A percentile compares a stretch with the other conserved stretches of the same genome.
These are phyloP conservation scores for Cydia splendana DNA, from an alignment of 1,140 invertebrate genomes.

Conservation along the genomic window DNA sequence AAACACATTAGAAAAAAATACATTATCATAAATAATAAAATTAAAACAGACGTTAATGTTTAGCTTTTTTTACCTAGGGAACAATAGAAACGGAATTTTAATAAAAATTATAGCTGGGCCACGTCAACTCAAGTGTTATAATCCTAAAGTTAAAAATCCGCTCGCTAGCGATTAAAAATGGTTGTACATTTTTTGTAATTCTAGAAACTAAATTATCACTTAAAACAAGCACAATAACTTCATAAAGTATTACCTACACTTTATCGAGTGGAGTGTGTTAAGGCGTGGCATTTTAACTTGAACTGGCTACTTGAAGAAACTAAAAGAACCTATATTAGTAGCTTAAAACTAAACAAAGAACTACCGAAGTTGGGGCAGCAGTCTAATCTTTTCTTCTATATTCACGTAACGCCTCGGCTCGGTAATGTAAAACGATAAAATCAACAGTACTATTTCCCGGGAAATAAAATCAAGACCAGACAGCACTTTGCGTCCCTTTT, in stretches of 20 bases:
- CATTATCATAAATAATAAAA: neutral
- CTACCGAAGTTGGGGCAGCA: neutral
- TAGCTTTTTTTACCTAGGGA: no score
- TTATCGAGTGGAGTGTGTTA: no score
- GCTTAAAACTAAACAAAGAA: neutral
- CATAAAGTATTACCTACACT: no score
- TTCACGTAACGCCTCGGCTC: slow-evolving; percentile 10
- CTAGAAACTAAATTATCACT: no score
- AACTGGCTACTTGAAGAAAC: neutral
- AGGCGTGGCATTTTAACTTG: neutral
- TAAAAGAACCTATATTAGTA: neutral
- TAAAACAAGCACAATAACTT: no score
- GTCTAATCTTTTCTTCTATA: slow-evolving; percentile 18
- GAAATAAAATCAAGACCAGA: slow-evolving; percentile 18
- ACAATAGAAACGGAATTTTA: no score
- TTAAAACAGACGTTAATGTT: no score
- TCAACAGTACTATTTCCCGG: neutral
- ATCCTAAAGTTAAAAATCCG: no score
- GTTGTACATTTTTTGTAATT: no score
- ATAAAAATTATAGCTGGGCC: no score
- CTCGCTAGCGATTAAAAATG: no score
- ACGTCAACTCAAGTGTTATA: no score
- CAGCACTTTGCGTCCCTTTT: slow-evolving; percentile 24
- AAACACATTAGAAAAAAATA: neutral
- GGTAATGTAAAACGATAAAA: slow-evolving; percentile 11